These are phyloP conservation scores for Motacilla tschutschensis DNA, from an alignment of 2,113 vertebrate species.

Conservation along the genomic window DNA sequence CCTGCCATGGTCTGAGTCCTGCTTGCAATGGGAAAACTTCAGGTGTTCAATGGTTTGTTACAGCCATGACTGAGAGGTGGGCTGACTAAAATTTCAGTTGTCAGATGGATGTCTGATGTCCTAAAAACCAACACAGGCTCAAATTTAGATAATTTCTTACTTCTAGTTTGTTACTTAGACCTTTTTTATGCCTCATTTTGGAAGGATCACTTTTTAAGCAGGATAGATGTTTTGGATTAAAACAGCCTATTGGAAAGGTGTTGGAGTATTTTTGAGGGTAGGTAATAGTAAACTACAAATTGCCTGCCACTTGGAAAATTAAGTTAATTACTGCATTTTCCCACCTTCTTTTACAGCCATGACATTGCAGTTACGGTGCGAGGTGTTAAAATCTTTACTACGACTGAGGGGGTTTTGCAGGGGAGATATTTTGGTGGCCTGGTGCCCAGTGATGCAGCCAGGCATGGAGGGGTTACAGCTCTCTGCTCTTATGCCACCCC, in stretches of 20 bases:
- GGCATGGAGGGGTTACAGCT: constrained; percentile 77
- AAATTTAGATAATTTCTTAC: neutral
- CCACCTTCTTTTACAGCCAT: neutral
- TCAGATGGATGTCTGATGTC: neutral
- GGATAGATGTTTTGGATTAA: neutral
- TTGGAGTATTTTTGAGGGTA: neutral
- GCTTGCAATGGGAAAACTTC: neutral
- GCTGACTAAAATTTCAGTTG: neutral
- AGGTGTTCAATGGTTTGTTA: neutral
- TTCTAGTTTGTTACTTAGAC: neutral
- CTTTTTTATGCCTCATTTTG: neutral
- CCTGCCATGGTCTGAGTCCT: neutral
- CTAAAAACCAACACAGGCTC: neutral
- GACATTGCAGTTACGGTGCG: neutral
- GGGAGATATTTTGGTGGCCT: accelerated
- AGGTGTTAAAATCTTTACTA: neutral
- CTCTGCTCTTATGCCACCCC: constrained; percentile 64
- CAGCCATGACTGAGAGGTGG: neutral
- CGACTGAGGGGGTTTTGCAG: neutral
- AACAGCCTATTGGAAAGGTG: neutral
- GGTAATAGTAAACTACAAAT: neutral
- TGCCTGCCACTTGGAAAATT: neutral
- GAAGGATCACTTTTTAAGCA: neutral
- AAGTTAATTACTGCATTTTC: neutral
- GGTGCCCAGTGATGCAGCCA: neutral